Base-by-base conservation (phyloP, 1,140 invertebrate genomes). In the Drosophila neocordata region DNA sequence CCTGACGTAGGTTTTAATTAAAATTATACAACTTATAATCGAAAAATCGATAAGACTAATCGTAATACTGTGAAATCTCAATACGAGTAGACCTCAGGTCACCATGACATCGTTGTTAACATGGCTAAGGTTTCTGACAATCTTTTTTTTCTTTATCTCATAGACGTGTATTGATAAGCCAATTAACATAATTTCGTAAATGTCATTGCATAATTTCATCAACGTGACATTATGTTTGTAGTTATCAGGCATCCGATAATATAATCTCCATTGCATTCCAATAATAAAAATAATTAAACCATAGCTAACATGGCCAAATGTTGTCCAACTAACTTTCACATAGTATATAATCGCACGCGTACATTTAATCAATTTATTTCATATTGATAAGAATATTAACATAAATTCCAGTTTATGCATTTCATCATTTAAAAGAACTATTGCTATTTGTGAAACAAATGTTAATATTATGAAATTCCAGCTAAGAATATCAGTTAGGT, bases 171-270 rank as follows among this genome's bases (percentile, higher is more conserved):
- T 20, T 48, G 41, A 48, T 48, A 48, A 48, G 41, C 41, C 15
- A 48, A 48, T 20, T 20, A 48, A 48, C 18, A 48, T 48, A 48
- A 48, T 48, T 48, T 48, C 37, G n/a, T 31, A 31, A 31, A 31
- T 31, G 27, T 31, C 27, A 6, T 31, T 31, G 8, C 18, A 48
- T 18, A 48, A 48, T 48, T 48, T 15, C 41, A 18, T 11, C 6
- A 48, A 48, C 15, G 8, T 48, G 15, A 20, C 41, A 20, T 20
- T 48, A 20, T 20, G 41, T 20, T 11, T 11, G 7, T 15, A 8
- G 41, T 20, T n/a, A 13, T 13, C 37, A 38, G 4, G 2, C 20
- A 48, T 48, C 41, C 8, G 15, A 44, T 44, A 15, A 15, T 20
- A 11, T 20, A 48, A 48, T 48, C 41, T 20, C 0, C 11, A 35